Evolutionary conservation across 2,888 invertebrate species (phyloP).

Genomic region (Psylliodes chrysocephalus): DNA sequence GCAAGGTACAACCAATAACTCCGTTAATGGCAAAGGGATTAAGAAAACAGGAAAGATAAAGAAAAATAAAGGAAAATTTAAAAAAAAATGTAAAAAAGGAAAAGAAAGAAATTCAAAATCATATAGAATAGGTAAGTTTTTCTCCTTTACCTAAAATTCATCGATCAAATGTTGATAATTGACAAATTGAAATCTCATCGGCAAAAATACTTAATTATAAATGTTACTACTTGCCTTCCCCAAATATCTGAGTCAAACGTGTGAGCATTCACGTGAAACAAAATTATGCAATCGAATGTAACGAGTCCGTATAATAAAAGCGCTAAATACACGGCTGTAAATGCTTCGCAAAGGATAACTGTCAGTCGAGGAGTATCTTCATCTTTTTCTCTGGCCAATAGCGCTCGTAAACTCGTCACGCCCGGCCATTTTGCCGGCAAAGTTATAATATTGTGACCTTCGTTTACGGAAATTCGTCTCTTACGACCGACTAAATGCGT

Average conservation of each 20-base stretch:
- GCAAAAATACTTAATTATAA: no score
- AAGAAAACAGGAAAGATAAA: no score
- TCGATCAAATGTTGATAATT: no score
- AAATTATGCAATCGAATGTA: constrained; percentile 91
- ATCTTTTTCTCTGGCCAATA: constrained; percentile 93
- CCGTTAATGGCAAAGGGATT: no score
- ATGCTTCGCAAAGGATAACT: constrained; percentile 91
- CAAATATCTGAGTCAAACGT: constrained; percentile 82
- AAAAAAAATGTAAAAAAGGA: no score
- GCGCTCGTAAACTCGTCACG: constrained; percentile 89
- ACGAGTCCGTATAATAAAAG: constrained; percentile 92
- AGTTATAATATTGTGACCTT: constrained; percentile 81
- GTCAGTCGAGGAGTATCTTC: constrained; percentile 92
- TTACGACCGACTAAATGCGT: constrained; percentile 78
- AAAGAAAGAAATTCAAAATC: no score
- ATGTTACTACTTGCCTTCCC: constrained; percentile 62
- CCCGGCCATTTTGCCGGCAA: constrained; percentile 94
- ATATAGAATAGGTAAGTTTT: no score
- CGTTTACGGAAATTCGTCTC: constrained; percentile 81
- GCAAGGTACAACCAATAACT: no score
- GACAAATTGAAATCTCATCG: no score
- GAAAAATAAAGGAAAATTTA: no score
- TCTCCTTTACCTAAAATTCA: no score
- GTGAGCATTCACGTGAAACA: constrained; percentile 88
- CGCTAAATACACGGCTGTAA: constrained; percentile 92